Conservation (phyloP, 2,113 vertebrate species). For the Oreochromis niloticus region DNA sequence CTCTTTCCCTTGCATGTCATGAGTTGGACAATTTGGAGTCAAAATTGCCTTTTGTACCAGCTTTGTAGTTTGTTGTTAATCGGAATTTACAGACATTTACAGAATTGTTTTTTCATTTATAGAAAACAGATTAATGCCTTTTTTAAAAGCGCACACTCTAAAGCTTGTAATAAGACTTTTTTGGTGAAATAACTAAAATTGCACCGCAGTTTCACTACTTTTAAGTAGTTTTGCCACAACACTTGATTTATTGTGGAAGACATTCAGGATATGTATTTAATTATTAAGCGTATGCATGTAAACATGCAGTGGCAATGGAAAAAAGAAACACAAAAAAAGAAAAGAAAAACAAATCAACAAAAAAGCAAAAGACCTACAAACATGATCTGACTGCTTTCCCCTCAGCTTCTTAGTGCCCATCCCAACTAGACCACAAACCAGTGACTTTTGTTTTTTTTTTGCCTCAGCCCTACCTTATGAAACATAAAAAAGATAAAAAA, state of each 20-base stretch:
- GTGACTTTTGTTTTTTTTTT: constrained; percentile 44
- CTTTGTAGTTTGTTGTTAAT: not conserved
- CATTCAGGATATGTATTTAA: constrained; percentile 45
- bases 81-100: not conserved
- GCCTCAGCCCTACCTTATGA: constrained; percentile 55
- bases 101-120: not conserved
- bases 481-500: constrained; percentile 55
- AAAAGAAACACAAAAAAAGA: not conserved
- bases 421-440: constrained; percentile 29
- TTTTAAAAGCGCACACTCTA: constrained; percentile 38
- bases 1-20: constrained; percentile 18
- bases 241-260: constrained; percentile 46
- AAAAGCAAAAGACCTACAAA: constrained; percentile 20
- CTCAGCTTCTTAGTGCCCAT: constrained; percentile 1
- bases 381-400: not conserved
- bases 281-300: constrained; percentile 41
- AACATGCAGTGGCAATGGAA: constrained; percentile 49
- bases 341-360: not conserved
- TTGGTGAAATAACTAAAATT: constrained; percentile 50
- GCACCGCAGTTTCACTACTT: constrained; percentile 16
- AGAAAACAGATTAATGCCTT: constrained; percentile 37
- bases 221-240: constrained; percentile 29
- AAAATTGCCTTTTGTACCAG: constrained; percentile 19
- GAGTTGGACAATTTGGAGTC: constrained; percentile 30
- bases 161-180: constrained; percentile 67